Percentiles rank a stretch among this genome's conserved stretches.
phyloP scores from a whole-genome alignment of 2,797 vertebrate genomes.

The Mus spretus region DNA sequence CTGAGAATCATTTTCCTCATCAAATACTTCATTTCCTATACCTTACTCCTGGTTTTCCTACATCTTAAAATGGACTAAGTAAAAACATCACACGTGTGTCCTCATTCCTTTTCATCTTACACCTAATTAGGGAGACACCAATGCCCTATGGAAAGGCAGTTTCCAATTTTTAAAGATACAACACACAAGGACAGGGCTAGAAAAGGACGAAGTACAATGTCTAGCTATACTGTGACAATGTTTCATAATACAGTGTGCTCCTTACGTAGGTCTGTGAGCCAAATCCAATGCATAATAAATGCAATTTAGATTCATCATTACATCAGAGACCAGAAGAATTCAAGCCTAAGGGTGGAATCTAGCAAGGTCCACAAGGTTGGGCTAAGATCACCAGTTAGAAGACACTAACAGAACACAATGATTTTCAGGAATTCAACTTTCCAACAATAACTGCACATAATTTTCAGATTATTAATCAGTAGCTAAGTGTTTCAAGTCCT shows the following conservation, averaged over 20 bases:
- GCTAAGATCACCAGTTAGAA: constrained; percentile 59
- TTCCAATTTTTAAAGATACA: constrained; percentile 79
- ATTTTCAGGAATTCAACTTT: constrained; percentile 57
- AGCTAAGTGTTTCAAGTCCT: constrained; percentile 78
- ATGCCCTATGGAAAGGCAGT: constrained; percentile 62
- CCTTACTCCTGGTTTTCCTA: constrained; percentile 74
- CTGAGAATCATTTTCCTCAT: constrained; percentile 75
- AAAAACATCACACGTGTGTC: constrained; percentile 79
- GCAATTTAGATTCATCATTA: constrained; percentile 59
- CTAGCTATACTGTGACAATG: constrained; percentile 76
- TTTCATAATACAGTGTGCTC: constrained; percentile 78
- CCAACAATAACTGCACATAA: neutral
- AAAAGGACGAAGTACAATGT: constrained; percentile 22
- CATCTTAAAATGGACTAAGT: constrained; percentile 60
- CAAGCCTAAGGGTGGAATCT: constrained; percentile 72
- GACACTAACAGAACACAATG: constrained; percentile 52
- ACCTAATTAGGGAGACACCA: constrained; percentile 78
- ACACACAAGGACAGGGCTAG: constrained; percentile 68
- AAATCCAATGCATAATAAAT: constrained; percentile 77
- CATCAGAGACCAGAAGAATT: constrained; percentile 81
- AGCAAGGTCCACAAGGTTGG: constrained; percentile 75
- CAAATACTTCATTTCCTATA: constrained; percentile 68
- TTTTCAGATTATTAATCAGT: constrained; percentile 67
- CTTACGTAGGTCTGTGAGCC: constrained; percentile 80
- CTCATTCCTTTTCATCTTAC: constrained; percentile 60